phyloP scores from a whole-genome alignment of 2,113 vertebrate species.

The Sialia sialis region DNA sequence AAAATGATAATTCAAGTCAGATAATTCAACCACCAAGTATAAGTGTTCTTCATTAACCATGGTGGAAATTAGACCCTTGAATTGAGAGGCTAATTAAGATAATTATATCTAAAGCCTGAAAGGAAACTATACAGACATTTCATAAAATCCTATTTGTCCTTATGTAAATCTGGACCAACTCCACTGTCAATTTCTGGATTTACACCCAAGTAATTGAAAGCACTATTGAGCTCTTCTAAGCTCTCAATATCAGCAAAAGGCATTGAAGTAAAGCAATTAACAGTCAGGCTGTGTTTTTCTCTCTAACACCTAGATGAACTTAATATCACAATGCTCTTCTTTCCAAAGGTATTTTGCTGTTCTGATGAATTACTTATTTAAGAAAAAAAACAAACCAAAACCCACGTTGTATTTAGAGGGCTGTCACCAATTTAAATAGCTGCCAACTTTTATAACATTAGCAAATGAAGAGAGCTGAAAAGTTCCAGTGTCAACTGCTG shows the following conservation, averaged over 20 bases:
- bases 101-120: conserved; percentile 35
- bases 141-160: conserved; percentile 36
- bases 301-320: background rate
- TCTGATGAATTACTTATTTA: background rate
- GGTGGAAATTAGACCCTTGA: conserved; percentile 28
- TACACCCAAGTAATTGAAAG: conserved; percentile 19
- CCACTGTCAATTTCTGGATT: conserved; percentile 8
- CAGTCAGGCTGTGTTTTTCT: background rate
- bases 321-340: background rate
- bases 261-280: conserved; percentile 14
- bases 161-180: conserved; percentile 24
- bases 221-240: background rate
- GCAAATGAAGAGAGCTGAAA: background rate
- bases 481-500: background rate
- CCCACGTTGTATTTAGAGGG: background rate
- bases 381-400: background rate
- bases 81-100: conserved; percentile 51
- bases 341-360: background rate
- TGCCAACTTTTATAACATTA: conserved; percentile 1
- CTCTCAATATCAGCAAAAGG: background rate
- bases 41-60: conserved; percentile 18
- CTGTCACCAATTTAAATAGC: background rate
- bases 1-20: background rate
- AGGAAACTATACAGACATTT: conserved; percentile 14
- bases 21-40: background rate